Evolutionary conservation across 2,113 vertebrate genomes (phyloP).

Genomic region (Chaetops frenatus): DNA sequence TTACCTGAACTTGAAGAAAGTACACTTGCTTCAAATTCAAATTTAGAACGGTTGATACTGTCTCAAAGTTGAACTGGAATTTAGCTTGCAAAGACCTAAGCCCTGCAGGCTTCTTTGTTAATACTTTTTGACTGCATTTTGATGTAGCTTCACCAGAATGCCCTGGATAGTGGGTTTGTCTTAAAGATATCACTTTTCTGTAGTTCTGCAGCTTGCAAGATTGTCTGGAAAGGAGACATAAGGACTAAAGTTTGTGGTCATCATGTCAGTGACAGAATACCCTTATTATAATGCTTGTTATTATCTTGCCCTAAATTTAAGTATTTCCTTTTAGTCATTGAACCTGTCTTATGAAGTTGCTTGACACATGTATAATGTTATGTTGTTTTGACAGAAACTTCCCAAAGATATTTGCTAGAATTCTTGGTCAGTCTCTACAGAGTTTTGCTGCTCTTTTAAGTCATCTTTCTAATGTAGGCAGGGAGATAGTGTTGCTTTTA

Average conservation of each 20-base stretch:
- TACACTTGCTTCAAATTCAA: not conserved
- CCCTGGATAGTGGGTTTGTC: not conserved
- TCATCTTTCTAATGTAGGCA: not conserved
- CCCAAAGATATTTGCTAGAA: not conserved
- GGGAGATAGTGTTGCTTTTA: not conserved
- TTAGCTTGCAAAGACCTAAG: not conserved
- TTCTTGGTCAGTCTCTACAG: not conserved
- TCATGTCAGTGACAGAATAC: not conserved
- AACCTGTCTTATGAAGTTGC: not conserved
- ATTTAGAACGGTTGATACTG: not conserved
- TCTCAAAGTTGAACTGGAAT: not conserved
- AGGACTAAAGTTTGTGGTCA: not conserved
- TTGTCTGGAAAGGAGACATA: not conserved
- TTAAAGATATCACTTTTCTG: not conserved
- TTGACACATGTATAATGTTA: not conserved
- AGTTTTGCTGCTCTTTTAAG: not conserved
- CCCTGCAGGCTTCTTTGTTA: not conserved
- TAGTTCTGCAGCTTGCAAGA: not conserved
- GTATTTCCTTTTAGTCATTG: not conserved
- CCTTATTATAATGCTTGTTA: not conserved
- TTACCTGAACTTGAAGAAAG: not conserved
- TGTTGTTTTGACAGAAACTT: not conserved
- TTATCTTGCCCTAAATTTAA: not conserved
- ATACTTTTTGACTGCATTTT: not conserved
- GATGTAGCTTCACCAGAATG: not conserved